Evolutionary conservation across 2,113 vertebrate species (phyloP), one percentile per base, ranked within the genome.

Genomic region (Tachuris rubrigastra): DNA sequence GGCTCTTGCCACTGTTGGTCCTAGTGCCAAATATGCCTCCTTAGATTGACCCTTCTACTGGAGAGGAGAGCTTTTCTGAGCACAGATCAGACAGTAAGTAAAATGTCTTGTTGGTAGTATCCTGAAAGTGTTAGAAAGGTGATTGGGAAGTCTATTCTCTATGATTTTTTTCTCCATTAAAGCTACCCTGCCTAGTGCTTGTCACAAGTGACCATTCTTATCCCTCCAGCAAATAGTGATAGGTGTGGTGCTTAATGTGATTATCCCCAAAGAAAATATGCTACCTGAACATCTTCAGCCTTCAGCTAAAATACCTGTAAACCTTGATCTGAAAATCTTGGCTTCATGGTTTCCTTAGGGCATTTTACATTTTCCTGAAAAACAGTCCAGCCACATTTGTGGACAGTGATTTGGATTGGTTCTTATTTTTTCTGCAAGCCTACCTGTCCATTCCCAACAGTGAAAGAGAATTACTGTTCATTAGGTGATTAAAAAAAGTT

Each of bases 401-500:
- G 76, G 82, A 74, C 17, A 47, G 24, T 52, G 33, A 41, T 93
- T 86, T 94, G 58, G 17, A 56, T 68, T 78, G 14, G 16, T 62
- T 60, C 22, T 88, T 76, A 9, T 20, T 67, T 68, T 76, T 84
- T 87, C 84, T 39, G 46, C 46, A 81, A 91, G 75, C 16, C 33
- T 85, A 20, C 28, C 25, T 72, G n/a, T 81, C 47, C 65, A 28
- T 92, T 93, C 39, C 47, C 55, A 89, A 46, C 16, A 68, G 35
- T 37, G 65, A 95, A 95, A 88, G 24, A 76, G 62, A 92, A 92
- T 76, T 44, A 28, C 44, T 94, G 35, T 58, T 95, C 90, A 87
- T 93, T 87, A 93, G 41, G 69, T 85, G 77, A 91, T 90, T 94
- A 85, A 81, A 74, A 92, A 88, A 95, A 94, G 76, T 93, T 95